These are phyloP conservation scores for Pharmacophagus antenor DNA, from an alignment of 2,888 invertebrate species.

Conservation along the genomic window DNA sequence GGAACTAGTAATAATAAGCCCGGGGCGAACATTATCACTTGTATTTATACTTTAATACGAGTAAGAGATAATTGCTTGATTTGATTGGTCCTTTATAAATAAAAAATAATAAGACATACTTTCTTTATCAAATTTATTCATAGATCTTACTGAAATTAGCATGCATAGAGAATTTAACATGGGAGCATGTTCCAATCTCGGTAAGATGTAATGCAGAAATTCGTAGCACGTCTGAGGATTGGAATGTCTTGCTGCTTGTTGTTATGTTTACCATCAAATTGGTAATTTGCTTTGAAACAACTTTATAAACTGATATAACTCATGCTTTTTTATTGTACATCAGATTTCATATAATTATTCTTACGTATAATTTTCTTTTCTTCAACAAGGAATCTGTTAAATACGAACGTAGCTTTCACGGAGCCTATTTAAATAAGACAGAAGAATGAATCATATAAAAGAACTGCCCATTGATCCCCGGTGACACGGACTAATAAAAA, in stretches of 20 bases:
- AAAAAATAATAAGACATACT: no score
- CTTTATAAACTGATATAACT: background rate
- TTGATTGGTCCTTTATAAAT: background rate
- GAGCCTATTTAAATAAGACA: conserved; percentile 13
- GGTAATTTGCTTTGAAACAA: background rate
- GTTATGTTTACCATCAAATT: background rate
- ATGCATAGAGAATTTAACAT: no score
- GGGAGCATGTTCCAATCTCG: no score
- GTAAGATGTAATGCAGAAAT: no score
- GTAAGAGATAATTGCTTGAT: background rate
- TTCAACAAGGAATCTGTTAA: conserved; percentile 3
- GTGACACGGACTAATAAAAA: conserved; percentile 42
- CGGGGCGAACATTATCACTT: background rate
- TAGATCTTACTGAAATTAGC: no score
- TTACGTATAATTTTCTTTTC: conserved; percentile 9
- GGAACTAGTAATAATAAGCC: background rate
- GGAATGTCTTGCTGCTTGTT: no score
- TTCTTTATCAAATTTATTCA: no score
- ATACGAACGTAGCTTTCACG: background rate
- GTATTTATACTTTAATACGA: background rate
- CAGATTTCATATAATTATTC: no score
- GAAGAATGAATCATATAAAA: conserved; percentile 1
- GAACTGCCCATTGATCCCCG: conserved; percentile 30
- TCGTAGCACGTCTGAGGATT: no score
- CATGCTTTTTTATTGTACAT: background rate